These are phyloP conservation scores for Tuberolachnus salignus DNA, from an alignment of 2,888 invertebrate genomes.

Conservation along the genomic window DNA sequence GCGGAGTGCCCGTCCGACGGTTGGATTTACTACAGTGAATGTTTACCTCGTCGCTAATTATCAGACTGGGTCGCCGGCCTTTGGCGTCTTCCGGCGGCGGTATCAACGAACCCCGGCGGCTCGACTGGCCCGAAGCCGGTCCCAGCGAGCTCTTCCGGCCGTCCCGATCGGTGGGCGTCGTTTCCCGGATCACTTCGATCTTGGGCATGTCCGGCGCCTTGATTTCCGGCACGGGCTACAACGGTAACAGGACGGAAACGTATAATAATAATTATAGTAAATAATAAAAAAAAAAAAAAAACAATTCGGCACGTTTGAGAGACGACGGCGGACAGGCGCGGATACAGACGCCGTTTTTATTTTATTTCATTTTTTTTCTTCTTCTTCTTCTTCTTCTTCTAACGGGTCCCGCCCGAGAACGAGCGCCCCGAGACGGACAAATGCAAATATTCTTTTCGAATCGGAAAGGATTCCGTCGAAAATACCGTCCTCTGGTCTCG, in stretches of 20 bases:
- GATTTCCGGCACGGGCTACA: constrained; percentile 68
- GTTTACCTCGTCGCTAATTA: constrained; percentile 91
- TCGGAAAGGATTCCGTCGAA: no score
- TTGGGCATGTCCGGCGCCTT: constrained; percentile 77
- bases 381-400: no score
- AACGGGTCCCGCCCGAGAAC: no score
- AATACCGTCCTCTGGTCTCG: no score
- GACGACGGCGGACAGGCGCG: no score
- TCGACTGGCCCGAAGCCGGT: constrained; percentile 70
- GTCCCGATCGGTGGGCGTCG: constrained; percentile 72
- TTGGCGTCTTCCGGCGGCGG: constrained; percentile 79
- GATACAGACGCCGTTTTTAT: no score
- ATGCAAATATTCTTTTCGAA: no score
- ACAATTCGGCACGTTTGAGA: no score
- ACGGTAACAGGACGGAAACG: constrained; percentile 37
- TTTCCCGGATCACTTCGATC: constrained; percentile 85
- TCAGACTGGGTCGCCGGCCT: constrained; percentile 84
- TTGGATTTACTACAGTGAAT: constrained; percentile 1
- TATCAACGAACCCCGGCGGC: constrained; percentile 83
- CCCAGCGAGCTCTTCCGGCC: constrained; percentile 78
- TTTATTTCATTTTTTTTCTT: no score
- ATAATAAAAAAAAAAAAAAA: no score
- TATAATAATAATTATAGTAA: no score
- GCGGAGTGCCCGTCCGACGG: not conserved
- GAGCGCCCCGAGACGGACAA: no score